Conservation (phyloP, 2,113 vertebrate species). For the Trachemys scripta region DNA sequence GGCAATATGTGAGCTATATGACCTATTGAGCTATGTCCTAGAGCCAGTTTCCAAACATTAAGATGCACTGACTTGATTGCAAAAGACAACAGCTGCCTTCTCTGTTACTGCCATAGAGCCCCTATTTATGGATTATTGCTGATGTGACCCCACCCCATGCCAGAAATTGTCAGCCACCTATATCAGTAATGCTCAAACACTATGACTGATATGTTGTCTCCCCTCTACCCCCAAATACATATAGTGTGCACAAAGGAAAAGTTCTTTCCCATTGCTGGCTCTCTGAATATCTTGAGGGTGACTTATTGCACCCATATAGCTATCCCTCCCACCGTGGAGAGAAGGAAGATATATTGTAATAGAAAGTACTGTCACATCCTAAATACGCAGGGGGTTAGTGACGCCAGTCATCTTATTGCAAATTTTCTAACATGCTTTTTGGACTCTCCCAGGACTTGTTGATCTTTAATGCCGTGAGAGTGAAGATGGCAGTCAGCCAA, state of each 20-base stretch:
- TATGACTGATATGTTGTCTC: neutral
- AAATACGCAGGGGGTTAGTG: neutral
- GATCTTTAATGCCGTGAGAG: conserved; percentile 16
- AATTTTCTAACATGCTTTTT: neutral
- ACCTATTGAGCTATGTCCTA: conserved; percentile 33
- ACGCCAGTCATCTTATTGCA: neutral
- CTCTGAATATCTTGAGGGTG: neutral
- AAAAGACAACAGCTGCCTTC: neutral
- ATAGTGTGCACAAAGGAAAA: neutral
- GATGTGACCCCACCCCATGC: neutral
- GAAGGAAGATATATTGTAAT: neutral
- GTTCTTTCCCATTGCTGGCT: neutral
- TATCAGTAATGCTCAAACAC: neutral
- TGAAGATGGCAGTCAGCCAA: neutral
- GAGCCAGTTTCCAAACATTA: neutral
- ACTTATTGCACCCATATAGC: neutral
- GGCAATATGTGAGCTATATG: conserved; percentile 32
- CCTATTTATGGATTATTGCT: neutral
- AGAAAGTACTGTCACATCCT: neutral
- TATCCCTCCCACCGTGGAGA: neutral
- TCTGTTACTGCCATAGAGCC: neutral
- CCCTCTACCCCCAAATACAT: neutral
- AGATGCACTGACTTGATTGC: neutral
- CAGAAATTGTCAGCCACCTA: neutral
- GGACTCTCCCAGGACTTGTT: neutral